Evolutionary conservation across 2,797 vertebrate species (phyloP).

Genomic region (Pogonophryne albipinna): DNA sequence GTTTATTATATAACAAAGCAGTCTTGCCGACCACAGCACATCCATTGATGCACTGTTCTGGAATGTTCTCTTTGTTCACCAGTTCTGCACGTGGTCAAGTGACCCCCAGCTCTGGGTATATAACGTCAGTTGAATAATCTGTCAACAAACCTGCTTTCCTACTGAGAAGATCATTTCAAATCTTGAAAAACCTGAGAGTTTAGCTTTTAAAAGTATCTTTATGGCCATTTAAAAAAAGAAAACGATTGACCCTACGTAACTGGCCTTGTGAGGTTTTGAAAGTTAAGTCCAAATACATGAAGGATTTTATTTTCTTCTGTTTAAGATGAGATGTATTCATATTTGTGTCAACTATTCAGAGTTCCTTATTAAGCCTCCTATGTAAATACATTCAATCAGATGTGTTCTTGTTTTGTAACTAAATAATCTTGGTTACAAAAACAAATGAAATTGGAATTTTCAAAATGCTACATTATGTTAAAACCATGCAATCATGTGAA

Average conservation of each 20-base stretch:
- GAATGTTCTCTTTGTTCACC: slow-evolving; percentile 73
- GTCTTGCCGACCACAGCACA: slow-evolving; percentile 65
- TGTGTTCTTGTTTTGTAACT: not conserved
- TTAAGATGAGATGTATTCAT: too few species aligned
- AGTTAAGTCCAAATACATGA: too few species aligned
- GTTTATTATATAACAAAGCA: slow-evolving; percentile 45
- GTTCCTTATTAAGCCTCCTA: not conserved
- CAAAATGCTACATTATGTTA: not conserved
- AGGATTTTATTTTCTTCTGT: too few species aligned
- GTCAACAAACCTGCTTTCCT: slow-evolving; percentile 49
- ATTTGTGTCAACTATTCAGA: not conserved
- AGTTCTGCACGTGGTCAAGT: slow-evolving; percentile 45
- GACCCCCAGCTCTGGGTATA: slow-evolving; percentile 34
- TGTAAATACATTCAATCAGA: not conserved
- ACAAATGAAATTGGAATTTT: not conserved
- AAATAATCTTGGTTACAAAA: too few species aligned
- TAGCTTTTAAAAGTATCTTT: not conserved
- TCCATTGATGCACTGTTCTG: slow-evolving; percentile 56
- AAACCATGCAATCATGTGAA: too few species aligned
- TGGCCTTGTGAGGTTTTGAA: not conserved
- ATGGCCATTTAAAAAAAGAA: not conserved
- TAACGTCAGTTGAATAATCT: slow-evolving; percentile 50
- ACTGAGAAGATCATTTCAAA: slow-evolving; percentile 17
- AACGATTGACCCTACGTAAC: not conserved
- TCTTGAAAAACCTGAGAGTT: not conserved